These are phyloP conservation scores for Tilapia sparmanii DNA, from an alignment of 2,113 vertebrate genomes.

Conservation along the genomic window DNA sequence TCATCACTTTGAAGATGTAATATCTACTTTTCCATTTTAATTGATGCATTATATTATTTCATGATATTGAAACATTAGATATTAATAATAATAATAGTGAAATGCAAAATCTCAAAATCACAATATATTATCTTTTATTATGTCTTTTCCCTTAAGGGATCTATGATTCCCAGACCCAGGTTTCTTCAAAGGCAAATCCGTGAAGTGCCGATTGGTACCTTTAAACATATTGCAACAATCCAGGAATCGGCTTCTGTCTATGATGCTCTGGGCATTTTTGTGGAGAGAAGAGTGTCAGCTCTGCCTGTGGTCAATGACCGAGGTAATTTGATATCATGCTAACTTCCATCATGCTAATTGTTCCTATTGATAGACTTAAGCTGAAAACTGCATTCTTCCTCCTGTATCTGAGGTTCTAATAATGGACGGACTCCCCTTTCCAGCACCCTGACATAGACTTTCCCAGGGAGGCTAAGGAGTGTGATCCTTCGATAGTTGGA, in stretches of 20 bases:
- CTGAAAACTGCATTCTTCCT: not conserved
- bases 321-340: conserved; percentile 57
- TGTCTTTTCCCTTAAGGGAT: conserved; percentile 63
- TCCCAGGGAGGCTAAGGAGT: not conserved
- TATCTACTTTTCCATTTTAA: not conserved
- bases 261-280: conserved; percentile 83
- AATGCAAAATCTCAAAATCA: not conserved
- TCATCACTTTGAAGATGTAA: not conserved
- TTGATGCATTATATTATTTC: not conserved
- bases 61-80: not conserved
- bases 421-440: not conserved
- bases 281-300: conserved; percentile 88
- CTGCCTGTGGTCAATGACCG: conserved; percentile 83
- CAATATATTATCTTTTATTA: not conserved
- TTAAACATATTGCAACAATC: conserved; percentile 81
- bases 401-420: not conserved
- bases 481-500: not conserved
- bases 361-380: not conserved
- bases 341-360: not conserved
- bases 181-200: conserved; percentile 83
- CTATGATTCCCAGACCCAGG: conserved; percentile 81
- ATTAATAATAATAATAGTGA: not conserved
- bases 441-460: not conserved
- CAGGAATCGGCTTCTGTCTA: conserved; percentile 78
- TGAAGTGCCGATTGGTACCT: conserved; percentile 86